Base-by-base conservation (phyloP, 2,797 vertebrate species). In the Epinephelus awoara region DNA sequence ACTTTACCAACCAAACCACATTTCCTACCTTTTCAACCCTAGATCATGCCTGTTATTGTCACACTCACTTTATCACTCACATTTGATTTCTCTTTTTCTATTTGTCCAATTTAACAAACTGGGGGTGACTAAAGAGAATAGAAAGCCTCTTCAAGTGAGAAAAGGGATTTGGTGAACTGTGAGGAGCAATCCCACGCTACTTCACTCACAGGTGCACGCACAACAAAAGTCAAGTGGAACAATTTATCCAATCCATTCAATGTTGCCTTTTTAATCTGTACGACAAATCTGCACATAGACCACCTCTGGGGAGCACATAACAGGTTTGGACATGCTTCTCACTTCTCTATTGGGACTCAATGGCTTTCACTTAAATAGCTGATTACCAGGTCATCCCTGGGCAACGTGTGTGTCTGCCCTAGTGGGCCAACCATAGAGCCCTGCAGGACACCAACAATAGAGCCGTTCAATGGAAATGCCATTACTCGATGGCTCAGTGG, bases 371-470 rank as follows among this genome's bases (percentile, higher is more conserved):
- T 96, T 97, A 98, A 97, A 97, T 95, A 96, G 96, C 95, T 96
- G 97, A 98, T 98, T 98, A 98, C 98, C 96, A 96, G 97, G 96
- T 98, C 97, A 97, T 95, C 96, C 95, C 96, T 95, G 95, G 96
- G 96, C 95, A 96, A 96, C 97, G 97, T 98, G 97, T 98, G 97
- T 96, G 95, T 96, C 94, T 92, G 59, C 81, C 82, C 84, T 38
- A 91, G 85, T 80, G 80, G 94, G 94, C 93, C 95, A 92, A 90
- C 95, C 91, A 96, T 91, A 87, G 90, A 91, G 85, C 80, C 80
- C 77, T 86, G 82, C 71, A 75, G 86, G 83, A 95, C 93, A 93
- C 94, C 91, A 83, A 94, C 92, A 94, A 94, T 90, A 86, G 91
- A 77, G 70, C 76, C 14, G 57, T 81, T 92, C 90, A 91, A 90